Evolutionary conservation across 2,888 invertebrate species (phyloP).

Genomic region (Standfussiana lucernea): DNA sequence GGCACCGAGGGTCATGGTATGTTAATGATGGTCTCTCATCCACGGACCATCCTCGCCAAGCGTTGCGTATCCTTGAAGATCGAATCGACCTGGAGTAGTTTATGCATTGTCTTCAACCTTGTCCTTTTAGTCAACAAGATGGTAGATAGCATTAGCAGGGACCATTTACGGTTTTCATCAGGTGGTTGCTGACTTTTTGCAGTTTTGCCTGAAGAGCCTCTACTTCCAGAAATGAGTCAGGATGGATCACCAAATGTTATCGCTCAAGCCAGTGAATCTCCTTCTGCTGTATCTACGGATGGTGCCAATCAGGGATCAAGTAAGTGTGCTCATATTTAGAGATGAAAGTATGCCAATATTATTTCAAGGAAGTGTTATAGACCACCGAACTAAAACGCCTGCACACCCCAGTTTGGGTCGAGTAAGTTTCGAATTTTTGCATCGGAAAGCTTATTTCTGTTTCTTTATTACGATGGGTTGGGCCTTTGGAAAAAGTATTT

Average conservation of each 20-base stretch:
- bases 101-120: not conserved
- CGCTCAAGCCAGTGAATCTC: not conserved
- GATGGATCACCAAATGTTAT: conserved; percentile 28
- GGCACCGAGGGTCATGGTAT: not conserved
- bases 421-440: not conserved
- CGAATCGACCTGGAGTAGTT: not conserved
- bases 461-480: too few relatives aligned
- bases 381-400: not conserved
- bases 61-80: not conserved
- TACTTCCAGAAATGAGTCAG: conserved; percentile 21
- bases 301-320: not conserved
- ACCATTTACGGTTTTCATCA: not conserved
- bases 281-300: not conserved
- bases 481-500: not conserved
- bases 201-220: not conserved
- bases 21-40: not conserved
- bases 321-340: conserved; percentile 10
- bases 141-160: not conserved
- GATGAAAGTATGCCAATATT: not conserved
- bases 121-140: not conserved
- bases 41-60: not conserved
- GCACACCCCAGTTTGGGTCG: not conserved
- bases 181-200: not conserved
- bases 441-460: not conserved
- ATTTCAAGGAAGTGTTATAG: not conserved